Evolutionary conservation across 2,113 vertebrate genomes (phyloP), one percentile per base, ranked within the genome.

Genomic region (Cygnus buccinator): DNA sequence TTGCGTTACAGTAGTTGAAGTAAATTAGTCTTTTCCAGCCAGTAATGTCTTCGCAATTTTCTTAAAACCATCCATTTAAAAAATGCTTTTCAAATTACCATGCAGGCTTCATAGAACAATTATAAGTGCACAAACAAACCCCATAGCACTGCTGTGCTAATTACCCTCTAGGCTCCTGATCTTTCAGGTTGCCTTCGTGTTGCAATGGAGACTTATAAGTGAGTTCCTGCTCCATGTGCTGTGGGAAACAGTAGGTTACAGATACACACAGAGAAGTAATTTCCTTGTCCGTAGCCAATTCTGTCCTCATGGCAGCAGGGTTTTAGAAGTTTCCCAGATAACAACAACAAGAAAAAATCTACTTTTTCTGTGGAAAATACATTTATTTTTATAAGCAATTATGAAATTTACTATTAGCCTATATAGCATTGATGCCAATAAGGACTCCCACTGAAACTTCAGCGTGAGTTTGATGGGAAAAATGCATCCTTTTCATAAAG

Each of bases 401-500:
- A 76, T 58, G 63, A 75, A 72, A 58, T 77, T 25, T 10, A n/a
- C 22, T 54, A 31, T 68, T 90, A 68, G 52, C 54, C 26, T 65
- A 14, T 48, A 9, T 6, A 65, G 29, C n/a, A 46, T 8, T 67
- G 76, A 6, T 62, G 73, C 54, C 77, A 74, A 4, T 70, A n/a
- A 75, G 67, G 61, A 39, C 14, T 85, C 85, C 87, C 3, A 6
- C 84, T 71, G 87, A 75, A 67, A 21, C 50, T 94, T 74, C 84
- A 52, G 63, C 39, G 23, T 2, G 18, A 59, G 55, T 52, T 76
- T 82, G 44, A 86, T 71, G 33, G 87, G 67, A 73, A 79, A 85
- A 85, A 95, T 59, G 46, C 52, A 85, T 55, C 63, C 55, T 63
- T 62, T 6, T 59, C 84, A 73, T 71, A 80, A 83, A 94, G 41